A percentile compares a stretch with the other conserved stretches of the same genome.
Conservation (phyloP, 1,140 invertebrate genomes). For the Ceratina australensis region DNA sequence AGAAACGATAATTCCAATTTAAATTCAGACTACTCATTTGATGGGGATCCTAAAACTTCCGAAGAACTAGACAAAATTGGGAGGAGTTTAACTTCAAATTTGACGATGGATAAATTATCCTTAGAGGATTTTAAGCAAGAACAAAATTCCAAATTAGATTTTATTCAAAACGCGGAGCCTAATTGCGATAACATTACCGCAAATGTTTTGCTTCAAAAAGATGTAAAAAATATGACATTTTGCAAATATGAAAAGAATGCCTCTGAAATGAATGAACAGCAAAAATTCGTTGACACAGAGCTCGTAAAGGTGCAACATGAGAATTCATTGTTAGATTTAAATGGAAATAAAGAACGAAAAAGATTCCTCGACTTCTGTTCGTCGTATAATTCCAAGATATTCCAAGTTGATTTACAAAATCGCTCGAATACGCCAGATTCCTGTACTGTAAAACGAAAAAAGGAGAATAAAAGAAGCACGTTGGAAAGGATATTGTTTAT, state of each 20-base stretch:
- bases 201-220: too few relatives aligned
- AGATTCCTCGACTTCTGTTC: neutral
- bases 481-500: neutral
- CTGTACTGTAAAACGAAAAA: neutral
- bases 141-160: neutral
- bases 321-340: neutral
- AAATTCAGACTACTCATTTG: neutral
- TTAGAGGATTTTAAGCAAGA: neutral
- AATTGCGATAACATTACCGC: too few relatives aligned
- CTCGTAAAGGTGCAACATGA: too few relatives aligned
- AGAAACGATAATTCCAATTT: neutral
- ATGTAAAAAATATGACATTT: too few relatives aligned
- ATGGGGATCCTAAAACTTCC: too few relatives aligned
- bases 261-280: neutral
- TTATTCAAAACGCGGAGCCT: neutral
- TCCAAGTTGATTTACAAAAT: neutral
- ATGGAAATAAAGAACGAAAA: neutral
- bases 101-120: too few relatives aligned
- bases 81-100: neutral
- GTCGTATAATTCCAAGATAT: neutral
- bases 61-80: too few relatives aligned
- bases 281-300: neutral
- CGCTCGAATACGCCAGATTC: neutral
- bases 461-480: neutral
- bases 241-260: neutral